Conservation (phyloP, 2,888 invertebrate species). For the Cabera pusaria region DNA sequence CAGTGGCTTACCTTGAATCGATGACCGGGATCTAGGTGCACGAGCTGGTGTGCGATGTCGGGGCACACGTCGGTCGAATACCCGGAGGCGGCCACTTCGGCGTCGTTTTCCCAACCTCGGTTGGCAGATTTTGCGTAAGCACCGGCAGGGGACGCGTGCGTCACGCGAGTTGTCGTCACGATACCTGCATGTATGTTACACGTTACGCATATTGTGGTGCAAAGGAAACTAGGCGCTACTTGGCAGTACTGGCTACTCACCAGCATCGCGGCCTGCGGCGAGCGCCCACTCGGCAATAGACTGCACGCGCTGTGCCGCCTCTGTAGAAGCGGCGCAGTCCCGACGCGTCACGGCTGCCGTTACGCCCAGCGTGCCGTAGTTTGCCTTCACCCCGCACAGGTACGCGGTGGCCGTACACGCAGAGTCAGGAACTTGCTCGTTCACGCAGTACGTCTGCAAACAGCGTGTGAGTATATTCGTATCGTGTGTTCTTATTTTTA, state of each 20-base stretch:
- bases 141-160: constrained; percentile 90
- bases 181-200: constrained; percentile 10
- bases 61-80: constrained; percentile 72
- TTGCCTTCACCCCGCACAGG: constrained; percentile 86
- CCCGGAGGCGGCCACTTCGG: constrained; percentile 60
- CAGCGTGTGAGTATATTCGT: no score
- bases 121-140: constrained; percentile 86
- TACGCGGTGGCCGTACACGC: constrained; percentile 88
- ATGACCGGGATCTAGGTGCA: constrained; percentile 20
- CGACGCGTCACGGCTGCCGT: constrained; percentile 82
- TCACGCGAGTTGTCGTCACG: constrained; percentile 89
- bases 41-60: constrained; percentile 89
- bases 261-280: constrained; percentile 16
- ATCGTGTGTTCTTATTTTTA: no score
- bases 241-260: constrained; percentile 71
- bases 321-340: constrained; percentile 83
- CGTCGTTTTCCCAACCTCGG: constrained; percentile 88
- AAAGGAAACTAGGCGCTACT: no score
- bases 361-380: constrained; percentile 85
- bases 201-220: no score
- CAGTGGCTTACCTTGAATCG: constrained; percentile 10
- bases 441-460: constrained; percentile 78
- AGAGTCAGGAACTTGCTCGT: constrained; percentile 87
- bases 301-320: constrained; percentile 33
- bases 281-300: constrained; percentile 20